Base-by-base conservation (phyloP, 1,140 invertebrate genomes). In the Monomorium pharaonis region DNA sequence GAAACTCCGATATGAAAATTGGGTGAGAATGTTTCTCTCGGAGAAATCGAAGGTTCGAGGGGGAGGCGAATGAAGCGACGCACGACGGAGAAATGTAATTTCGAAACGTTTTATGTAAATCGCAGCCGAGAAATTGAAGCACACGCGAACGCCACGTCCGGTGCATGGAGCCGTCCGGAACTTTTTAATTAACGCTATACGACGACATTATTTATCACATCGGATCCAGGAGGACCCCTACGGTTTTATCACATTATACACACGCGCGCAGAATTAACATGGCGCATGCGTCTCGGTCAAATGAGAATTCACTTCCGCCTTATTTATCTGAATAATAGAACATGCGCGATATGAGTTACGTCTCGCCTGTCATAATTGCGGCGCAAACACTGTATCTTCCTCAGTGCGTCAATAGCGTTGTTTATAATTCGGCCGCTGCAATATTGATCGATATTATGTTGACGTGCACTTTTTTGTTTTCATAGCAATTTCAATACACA, bases 321-420 rank as follows among this genome's bases (percentile, higher is more conserved):
- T 67, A 83, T 74, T 83, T 83, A 83, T 83, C 67, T 74, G 78
- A 83, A 83, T 81, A 81, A 81, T 83, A 60, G 67, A 83, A 83
- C 67, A 83, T 60, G 67, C 78, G 27, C 78, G 51, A 83, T 83
- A 47, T 83, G 67, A 58, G 67, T 81, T 81, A 81, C 24, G 37
- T 72, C 51, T 37, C n/a, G 37, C 27, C n/a, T 58, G 67, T 54
- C 58, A 83, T 83, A 83, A 83, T 83, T 83, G 78, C 37, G 67
- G 24, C 24, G 67, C 24, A 47, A 83, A 58, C 56, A 83, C 27
- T 58, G 67, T 83, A n/a, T 72, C 67, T 83, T 83, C 51, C 51
- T 56, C 37, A 7, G 10, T 18, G 33, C 18, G 30, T 37, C 42
- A 83, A 65, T 58, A 74, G 37, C 51, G 51, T 24, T 74, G 78